phyloP scores from a whole-genome alignment of 1,140 invertebrate species.

The Tribolium castaneum region DNA sequence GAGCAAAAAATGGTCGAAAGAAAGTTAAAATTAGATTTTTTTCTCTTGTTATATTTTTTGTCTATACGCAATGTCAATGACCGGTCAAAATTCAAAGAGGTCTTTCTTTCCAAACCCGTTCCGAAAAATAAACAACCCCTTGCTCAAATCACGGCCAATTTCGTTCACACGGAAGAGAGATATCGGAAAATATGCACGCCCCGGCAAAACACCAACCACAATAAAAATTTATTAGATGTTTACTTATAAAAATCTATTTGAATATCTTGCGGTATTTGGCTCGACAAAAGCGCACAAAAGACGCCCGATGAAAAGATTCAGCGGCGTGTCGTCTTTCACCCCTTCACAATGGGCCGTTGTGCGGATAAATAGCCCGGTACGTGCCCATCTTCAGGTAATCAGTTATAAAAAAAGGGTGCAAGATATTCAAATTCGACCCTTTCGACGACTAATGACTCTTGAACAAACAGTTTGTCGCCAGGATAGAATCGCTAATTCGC shows the following conservation, averaged over 20 bases:
- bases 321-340: constrained; percentile 12
- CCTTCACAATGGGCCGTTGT: constrained; percentile 11
- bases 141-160: background rate
- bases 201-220: constrained; percentile 9
- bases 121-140: background rate
- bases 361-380: constrained; percentile 10
- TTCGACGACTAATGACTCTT: constrained; percentile 37
- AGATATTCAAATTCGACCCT: constrained; percentile 31
- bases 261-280: constrained; percentile 14
- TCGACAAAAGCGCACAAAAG: background rate
- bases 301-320: background rate
- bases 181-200: constrained; percentile 10
- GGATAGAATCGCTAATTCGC: constrained; percentile 9
- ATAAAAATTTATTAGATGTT: constrained; percentile 34
- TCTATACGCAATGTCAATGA: too few species aligned
- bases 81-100: too few species aligned
- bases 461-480: constrained; percentile 14
- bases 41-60: too few species aligned
- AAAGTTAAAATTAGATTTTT: too few species aligned
- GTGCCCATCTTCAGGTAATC: constrained; percentile 23
- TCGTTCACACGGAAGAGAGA: constrained; percentile 10
- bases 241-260: constrained; percentile 16
- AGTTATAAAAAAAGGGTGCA: constrained; percentile 36
- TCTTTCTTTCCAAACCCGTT: background rate
- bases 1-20: too few species aligned